A percentile compares a stretch with the other conserved stretches of the same genome.
phyloP scores from a whole-genome alignment of 1,140 invertebrate species.

The Lepidurus apus region DNA sequence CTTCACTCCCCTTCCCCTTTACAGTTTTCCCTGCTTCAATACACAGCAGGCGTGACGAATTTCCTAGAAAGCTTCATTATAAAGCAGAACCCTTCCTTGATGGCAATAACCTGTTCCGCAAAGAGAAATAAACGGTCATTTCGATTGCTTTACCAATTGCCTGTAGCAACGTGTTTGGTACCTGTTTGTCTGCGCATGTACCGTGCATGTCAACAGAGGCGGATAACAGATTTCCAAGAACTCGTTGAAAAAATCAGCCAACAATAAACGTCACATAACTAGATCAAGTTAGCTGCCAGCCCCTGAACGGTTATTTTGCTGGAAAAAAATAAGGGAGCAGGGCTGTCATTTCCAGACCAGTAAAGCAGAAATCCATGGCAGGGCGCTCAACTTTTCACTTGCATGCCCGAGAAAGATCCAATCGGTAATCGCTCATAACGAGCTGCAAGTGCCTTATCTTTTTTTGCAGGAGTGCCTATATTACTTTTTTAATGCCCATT shows the following conservation, averaged over 20 bases:
- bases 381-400: conserved; percentile 9
- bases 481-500: not conserved
- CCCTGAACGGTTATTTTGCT: not conserved
- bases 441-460: not conserved
- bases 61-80: not conserved
- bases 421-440: not conserved
- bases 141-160: not conserved
- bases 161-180: not conserved
- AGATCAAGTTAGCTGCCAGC: not conserved
- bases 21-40: not conserved
- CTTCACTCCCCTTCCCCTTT: not conserved
- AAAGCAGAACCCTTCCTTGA: not conserved
- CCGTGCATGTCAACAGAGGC: not conserved
- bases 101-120: conserved; percentile 1
- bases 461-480: not conserved
- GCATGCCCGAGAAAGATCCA: not conserved
- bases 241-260: not conserved
- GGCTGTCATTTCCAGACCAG: not conserved
- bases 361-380: not conserved
- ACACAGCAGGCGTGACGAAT: conserved; percentile 9
- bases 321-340: not conserved
- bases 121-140: conserved; percentile 5
- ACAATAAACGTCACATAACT: not conserved
- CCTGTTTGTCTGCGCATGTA: not conserved
- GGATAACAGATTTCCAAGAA: conserved; percentile 1